Conservation (phyloP, 35 echinoderm and acorn worm genomes). For the Hemicentrotus pulcherrimus region DNA sequence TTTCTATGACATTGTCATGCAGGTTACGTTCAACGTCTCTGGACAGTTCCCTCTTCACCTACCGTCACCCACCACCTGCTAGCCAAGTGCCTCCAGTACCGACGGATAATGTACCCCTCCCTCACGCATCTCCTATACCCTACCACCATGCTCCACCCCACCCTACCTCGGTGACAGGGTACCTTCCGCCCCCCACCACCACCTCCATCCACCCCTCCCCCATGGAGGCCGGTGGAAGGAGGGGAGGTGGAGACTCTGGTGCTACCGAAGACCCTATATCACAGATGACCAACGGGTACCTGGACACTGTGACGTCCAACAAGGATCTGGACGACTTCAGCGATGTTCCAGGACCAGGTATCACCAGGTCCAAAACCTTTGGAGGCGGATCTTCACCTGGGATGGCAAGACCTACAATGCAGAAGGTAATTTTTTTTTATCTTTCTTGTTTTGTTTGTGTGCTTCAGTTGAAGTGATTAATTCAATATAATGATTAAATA, state of each 20-base stretch:
- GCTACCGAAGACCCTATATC: neutral
- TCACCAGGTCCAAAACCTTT: slow-evolving; percentile 70
- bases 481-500: too few relatives aligned
- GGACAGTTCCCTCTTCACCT: slow-evolving; percentile 63
- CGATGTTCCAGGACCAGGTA: neutral
- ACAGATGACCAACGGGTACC: neutral
- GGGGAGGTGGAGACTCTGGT: neutral
- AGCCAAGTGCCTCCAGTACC: neutral
- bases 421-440: slow-evolving; percentile 43
- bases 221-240: neutral
- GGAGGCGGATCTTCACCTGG: slow-evolving; percentile 13
- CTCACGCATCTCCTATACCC: slow-evolving; percentile 48
- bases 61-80: neutral
- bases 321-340: slow-evolving; percentile 20
- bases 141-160: neutral
- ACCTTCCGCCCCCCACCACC: neutral
- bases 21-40: slow-evolving; percentile 77
- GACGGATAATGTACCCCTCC: neutral
- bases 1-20: neutral
- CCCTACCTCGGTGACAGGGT: neutral
- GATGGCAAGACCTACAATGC: slow-evolving; percentile 45
- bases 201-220: slow-evolving; percentile 8
- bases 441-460: too few relatives aligned
- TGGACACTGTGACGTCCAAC: slow-evolving; percentile 42
- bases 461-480: too few relatives aligned